Conservation (phyloP, 2,888 invertebrate genomes). For the Dasysyrphus albostriatus region DNA sequence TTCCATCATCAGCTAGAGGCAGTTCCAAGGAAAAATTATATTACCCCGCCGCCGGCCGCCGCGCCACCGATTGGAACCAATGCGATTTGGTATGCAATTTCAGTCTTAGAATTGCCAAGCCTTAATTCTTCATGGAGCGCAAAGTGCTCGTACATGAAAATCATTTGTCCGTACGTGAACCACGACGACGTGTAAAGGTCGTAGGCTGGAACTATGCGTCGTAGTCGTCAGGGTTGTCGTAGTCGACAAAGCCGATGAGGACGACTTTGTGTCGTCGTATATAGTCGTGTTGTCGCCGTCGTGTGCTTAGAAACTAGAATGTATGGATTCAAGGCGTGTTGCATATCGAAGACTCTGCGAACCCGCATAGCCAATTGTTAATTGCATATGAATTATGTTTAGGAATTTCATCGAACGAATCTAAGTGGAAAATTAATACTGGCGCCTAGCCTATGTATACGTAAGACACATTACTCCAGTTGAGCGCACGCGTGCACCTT, state of each 20-base stretch:
- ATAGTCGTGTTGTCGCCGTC: not conserved
- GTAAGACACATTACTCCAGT: slow-evolving; percentile 60
- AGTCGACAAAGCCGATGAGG: not conserved
- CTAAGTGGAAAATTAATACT: slow-evolving; percentile 76
- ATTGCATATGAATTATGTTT: slow-evolving; percentile 76
- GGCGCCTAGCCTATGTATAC: slow-evolving; percentile 66
- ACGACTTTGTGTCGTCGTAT: slow-evolving; percentile 21
- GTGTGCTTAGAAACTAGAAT: slow-evolving; percentile 63
- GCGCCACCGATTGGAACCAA: slow-evolving; percentile 25
- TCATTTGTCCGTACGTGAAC: slow-evolving; percentile 58
- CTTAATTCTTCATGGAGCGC: slow-evolving; percentile 39
- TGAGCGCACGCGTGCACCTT: slow-evolving; percentile 63
- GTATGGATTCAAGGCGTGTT: slow-evolving; percentile 64
- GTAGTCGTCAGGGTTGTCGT: slow-evolving; percentile 1
- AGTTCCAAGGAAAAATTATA: slow-evolving; percentile 31
- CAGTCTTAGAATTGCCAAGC: slow-evolving; percentile 55
- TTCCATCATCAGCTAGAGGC: slow-evolving; percentile 6
- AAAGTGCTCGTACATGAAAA: slow-evolving; percentile 72
- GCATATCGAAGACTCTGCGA: slow-evolving; percentile 40
- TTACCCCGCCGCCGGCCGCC: slow-evolving; percentile 7
- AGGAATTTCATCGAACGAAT: slow-evolving; percentile 70
- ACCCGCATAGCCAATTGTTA: slow-evolving; percentile 72
- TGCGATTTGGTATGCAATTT: slow-evolving; percentile 66
- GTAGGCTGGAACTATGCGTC: slow-evolving; percentile 56
- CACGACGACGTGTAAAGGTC: slow-evolving; percentile 58